Conservation (phyloP, 2,888 invertebrate species). For the Cepaea hortensis region DNA sequence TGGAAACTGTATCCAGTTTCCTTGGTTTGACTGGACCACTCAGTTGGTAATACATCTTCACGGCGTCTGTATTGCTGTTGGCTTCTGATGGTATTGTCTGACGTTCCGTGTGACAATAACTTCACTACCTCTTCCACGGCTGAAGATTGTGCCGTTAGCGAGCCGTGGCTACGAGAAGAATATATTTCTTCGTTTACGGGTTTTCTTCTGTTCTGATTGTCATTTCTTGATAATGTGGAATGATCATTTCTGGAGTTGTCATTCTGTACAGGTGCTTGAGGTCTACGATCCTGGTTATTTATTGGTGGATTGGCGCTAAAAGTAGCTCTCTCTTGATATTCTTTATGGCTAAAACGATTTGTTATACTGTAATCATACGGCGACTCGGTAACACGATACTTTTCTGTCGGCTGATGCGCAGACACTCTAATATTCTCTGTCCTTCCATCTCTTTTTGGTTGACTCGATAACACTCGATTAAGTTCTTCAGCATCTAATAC, state of each 20-base stretch:
- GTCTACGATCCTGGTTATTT: neutral
- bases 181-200: neutral
- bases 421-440: neutral
- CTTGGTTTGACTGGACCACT: neutral
- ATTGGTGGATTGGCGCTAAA: neutral
- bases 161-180: neutral
- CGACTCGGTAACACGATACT: neutral
- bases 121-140: neutral
- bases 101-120: neutral
- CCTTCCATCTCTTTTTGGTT: neutral
- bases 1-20: neutral
- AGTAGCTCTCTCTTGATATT: neutral
- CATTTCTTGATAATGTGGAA: neutral
- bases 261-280: neutral
- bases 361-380: neutral
- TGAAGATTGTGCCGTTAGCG: neutral
- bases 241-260: neutral
- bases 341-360: neutral
- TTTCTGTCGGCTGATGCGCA: neutral
- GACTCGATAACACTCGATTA: neutral
- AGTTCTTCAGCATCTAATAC: neutral
- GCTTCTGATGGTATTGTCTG: neutral
- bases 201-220: neutral
- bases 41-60: neutral
- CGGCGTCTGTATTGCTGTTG: neutral